Percentiles rank a stretch among this genome's conserved stretches.
phyloP scores from a whole-genome alignment of 2,797 vertebrate genomes.

The Hapalemur alaotrensis region DNA sequence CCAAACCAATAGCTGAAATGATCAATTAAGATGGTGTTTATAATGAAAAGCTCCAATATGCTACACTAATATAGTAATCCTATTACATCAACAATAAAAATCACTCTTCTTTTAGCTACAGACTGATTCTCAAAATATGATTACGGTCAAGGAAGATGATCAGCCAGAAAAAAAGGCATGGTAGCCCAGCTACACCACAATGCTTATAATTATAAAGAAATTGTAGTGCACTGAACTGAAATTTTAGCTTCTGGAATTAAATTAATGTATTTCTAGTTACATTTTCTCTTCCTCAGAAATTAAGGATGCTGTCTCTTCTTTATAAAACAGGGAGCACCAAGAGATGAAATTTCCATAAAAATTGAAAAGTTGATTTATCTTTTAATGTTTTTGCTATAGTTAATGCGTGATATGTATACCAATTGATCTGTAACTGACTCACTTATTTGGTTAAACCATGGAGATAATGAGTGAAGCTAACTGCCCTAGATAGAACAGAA shows the following conservation, averaged over 20 bases:
- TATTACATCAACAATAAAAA: not conserved
- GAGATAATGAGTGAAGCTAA: slow-evolving; percentile 38
- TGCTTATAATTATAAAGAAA: slow-evolving; percentile 45
- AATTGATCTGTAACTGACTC: slow-evolving; percentile 37
- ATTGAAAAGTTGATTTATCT: slow-evolving; percentile 29
- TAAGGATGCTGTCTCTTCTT: slow-evolving; percentile 32
- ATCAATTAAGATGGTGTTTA: slow-evolving; percentile 45
- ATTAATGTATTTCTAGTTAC: slow-evolving; percentile 52
- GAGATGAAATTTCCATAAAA: slow-evolving; percentile 54
- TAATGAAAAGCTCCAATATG: slow-evolving; percentile 55
- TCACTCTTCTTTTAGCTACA: slow-evolving; percentile 35
- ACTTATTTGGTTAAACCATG: slow-evolving; percentile 30
- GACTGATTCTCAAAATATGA: slow-evolving; percentile 53
- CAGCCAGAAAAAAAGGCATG: slow-evolving; percentile 38
- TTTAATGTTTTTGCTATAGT: slow-evolving; percentile 8
- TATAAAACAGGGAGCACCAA: slow-evolving; percentile 18
- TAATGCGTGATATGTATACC: not conserved
- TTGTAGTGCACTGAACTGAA: slow-evolving; percentile 44
- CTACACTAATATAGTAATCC: slow-evolving; percentile 33
- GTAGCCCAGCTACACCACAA: not conserved
- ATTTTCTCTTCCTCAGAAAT: slow-evolving; percentile 55
- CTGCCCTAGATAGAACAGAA: slow-evolving; percentile 12
- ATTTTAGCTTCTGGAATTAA: slow-evolving; percentile 57
- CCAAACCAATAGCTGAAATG: slow-evolving; percentile 56
- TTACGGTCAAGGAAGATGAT: slow-evolving; percentile 46